Percentiles rank a stretch among this genome's conserved stretches.
Evolutionary conservation across 2,888 invertebrate genomes (phyloP).

Genomic region (Kuschelorhynchus macadamiae): DNA sequence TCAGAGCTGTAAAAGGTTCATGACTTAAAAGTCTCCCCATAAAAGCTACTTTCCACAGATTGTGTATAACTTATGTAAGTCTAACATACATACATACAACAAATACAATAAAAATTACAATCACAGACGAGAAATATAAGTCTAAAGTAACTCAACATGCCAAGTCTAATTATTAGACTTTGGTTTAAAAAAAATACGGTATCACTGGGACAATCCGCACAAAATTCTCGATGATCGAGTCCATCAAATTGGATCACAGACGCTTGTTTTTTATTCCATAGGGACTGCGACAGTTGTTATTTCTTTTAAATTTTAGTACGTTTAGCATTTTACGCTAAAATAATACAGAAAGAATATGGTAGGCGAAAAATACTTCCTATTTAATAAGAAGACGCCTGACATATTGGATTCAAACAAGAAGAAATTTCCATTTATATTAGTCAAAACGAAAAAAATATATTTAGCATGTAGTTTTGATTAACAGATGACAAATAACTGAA

Average conservation of each 20-base stretch:
- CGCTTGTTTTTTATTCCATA: slow-evolving; percentile 16
- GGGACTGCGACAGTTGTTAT: not conserved
- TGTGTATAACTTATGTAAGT: slow-evolving; percentile 16
- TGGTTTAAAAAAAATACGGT: slow-evolving; percentile 12
- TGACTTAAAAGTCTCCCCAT: not conserved
- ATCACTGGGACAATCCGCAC: slow-evolving; percentile 35
- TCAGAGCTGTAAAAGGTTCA: not conserved
- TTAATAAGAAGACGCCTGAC: too few species aligned
- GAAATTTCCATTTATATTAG: too few species aligned
- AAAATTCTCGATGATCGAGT: slow-evolving; percentile 30
- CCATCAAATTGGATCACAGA: slow-evolving; percentile 46
- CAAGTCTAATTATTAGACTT: slow-evolving; percentile 34
- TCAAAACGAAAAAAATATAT: too few species aligned
- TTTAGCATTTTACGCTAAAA: too few species aligned
- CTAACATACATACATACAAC: slow-evolving; percentile 33
- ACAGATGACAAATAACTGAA: too few species aligned
- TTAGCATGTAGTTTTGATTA: too few species aligned
- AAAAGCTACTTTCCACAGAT: slow-evolving; percentile 16
- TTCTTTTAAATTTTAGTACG: slow-evolving; percentile 1
- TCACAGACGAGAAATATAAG: slow-evolving; percentile 61
- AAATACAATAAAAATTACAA: slow-evolving; percentile 60
- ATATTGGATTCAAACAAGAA: too few species aligned
- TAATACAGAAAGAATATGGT: too few species aligned
- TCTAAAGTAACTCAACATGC: slow-evolving; percentile 29
- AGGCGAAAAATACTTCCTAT: too few species aligned